These are phyloP conservation scores for Eupithecia subumbrata DNA, from an alignment of 2,888 invertebrate species.

Conservation along the genomic window DNA sequence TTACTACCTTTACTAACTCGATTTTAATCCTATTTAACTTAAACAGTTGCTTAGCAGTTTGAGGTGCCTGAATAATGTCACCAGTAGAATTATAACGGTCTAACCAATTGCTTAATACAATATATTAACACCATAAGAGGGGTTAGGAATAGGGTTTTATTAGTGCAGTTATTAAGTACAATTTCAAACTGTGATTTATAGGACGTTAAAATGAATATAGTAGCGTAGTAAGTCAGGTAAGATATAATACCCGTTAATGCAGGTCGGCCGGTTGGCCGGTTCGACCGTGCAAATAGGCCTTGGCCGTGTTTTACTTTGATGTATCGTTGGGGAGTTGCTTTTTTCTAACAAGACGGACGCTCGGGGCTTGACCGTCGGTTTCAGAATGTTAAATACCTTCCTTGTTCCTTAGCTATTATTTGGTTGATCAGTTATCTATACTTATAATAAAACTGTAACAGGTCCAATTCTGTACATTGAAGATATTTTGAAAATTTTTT, in stretches of 20 bases:
- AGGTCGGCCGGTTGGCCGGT: conserved; percentile 26
- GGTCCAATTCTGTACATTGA: no score
- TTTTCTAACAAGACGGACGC: conserved; percentile 65
- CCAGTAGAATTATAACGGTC: background rate
- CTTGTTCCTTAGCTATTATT: conserved; percentile 53
- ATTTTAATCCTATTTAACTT: background rate
- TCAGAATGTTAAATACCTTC: conserved; percentile 68
- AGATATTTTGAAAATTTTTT: no score
- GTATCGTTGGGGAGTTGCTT: conserved; percentile 59
- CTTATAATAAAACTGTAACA: no score
- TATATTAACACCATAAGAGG: background rate
- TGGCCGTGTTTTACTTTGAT: conserved; percentile 61
- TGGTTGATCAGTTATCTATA: background rate
- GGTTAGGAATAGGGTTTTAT: no score
- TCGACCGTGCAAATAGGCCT: conserved; percentile 29
- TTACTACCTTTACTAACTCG: background rate
- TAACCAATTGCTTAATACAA: background rate
- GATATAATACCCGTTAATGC: conserved; percentile 28
- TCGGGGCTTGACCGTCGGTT: conserved; percentile 50
- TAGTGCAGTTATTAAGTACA: conserved; percentile 18
- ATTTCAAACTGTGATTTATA: conserved; percentile 25
- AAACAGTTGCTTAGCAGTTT: background rate
- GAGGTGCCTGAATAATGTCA: background rate
- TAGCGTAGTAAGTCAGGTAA: conserved; percentile 22
- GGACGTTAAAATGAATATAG: conserved; percentile 27